Conservation (phyloP, 2,797 vertebrate species). For the Coregonus ussuriensis region DNA sequence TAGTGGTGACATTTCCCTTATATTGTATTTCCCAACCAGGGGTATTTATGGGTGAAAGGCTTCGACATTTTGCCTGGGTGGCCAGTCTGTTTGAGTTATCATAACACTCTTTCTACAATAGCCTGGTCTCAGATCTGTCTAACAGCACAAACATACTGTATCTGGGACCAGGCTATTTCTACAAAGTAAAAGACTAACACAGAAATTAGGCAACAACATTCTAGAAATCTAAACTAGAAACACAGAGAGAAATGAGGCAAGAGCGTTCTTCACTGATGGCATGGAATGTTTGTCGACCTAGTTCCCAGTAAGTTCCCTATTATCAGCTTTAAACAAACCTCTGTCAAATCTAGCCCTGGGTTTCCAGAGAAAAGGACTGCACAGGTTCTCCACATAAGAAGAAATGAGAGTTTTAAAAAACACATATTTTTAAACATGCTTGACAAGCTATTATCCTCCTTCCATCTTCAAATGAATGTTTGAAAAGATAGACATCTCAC, state of each 20-base stretch:
- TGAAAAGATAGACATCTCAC: background rate
- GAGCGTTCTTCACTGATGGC: too few species aligned
- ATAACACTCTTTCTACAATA: background rate
- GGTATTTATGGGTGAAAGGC: background rate
- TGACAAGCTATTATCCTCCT: background rate
- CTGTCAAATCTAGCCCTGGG: background rate
- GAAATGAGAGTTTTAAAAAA: background rate
- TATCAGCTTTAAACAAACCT: too few species aligned
- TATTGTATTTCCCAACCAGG: background rate
- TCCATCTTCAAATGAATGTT: background rate
- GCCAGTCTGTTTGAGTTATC: background rate
- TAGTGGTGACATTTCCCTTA: background rate
- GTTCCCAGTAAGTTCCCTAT: too few species aligned
- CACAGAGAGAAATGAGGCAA: too few species aligned
- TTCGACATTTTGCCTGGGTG: background rate
- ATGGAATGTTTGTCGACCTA: too few species aligned
- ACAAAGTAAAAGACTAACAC: too few species aligned
- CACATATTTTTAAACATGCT: background rate
- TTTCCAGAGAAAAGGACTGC: background rate
- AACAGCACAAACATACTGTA: too few species aligned
- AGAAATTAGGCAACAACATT: too few species aligned
- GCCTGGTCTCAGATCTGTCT: background rate
- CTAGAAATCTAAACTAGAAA: too few species aligned
- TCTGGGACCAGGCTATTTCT: too few species aligned
- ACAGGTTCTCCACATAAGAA: too few species aligned